Conservation (phyloP, 2,113 vertebrate species). For the Rhodinocichla rosea region DNA sequence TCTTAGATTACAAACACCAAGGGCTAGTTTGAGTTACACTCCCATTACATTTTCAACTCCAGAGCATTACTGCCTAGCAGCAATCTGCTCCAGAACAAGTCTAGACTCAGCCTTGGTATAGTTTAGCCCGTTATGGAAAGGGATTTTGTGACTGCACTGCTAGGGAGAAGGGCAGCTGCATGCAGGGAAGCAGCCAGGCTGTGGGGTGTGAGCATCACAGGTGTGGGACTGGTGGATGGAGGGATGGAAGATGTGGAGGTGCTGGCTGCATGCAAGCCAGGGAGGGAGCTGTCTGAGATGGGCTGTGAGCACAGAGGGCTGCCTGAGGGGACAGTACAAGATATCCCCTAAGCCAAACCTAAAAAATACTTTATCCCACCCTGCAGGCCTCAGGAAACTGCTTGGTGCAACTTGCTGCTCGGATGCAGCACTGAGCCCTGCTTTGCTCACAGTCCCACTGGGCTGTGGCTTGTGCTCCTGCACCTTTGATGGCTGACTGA, state of each 20-base stretch:
- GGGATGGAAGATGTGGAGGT: neutral
- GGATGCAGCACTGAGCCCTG: neutral
- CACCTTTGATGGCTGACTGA: neutral
- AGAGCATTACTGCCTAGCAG: neutral
- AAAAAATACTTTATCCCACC: neutral
- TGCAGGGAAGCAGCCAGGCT: neutral
- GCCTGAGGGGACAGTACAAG: accelerated
- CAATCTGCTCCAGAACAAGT: neutral
- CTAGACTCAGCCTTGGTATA: neutral
- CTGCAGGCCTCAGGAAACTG: neutral
- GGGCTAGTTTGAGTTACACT: neutral
- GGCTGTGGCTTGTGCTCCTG: neutral
- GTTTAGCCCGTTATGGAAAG: neutral
- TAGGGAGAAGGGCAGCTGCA: neutral
- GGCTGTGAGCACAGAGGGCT: neutral
- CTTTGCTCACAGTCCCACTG: neutral
- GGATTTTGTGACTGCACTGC: neutral
- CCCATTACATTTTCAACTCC: neutral
- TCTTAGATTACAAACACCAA: neutral
- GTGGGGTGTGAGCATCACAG: neutral
- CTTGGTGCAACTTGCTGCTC: neutral
- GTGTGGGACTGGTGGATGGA: neutral
- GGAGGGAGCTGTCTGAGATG: neutral
- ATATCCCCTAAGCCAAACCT: neutral
- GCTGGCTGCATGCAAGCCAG: accelerated